Percentiles rank a stretch among this genome's conserved stretches.
These are phyloP conservation scores for Melanerpes aurifrons DNA, from an alignment of 2,113 vertebrate genomes.

Conservation along the genomic window DNA sequence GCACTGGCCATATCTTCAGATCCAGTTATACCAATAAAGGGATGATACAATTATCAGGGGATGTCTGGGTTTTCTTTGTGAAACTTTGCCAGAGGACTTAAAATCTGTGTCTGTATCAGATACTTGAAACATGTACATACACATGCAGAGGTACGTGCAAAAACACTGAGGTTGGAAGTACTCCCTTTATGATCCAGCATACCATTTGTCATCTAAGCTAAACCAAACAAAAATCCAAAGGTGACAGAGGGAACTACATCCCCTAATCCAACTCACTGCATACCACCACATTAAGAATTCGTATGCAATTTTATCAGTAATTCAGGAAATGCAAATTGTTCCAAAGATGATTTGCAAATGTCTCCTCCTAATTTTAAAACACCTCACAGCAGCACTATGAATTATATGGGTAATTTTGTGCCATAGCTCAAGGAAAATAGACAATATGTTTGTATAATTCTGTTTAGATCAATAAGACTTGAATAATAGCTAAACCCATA, in stretches of 20 bases:
- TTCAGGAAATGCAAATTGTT: background rate
- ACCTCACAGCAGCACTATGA: background rate
- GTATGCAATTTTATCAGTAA: background rate
- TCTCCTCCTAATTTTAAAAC: background rate
- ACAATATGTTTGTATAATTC: background rate
- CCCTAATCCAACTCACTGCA: background rate
- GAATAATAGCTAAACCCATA: conserved; percentile 27
- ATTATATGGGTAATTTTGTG: background rate
- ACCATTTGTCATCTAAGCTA: background rate
- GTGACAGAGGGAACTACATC: too few species aligned
- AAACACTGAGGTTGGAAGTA: background rate
- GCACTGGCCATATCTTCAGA: background rate
- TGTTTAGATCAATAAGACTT: conserved; percentile 31
- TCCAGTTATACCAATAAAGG: background rate
- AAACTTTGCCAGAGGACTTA: background rate
- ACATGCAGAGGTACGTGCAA: background rate
- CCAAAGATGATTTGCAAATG: background rate
- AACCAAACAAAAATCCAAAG: background rate
- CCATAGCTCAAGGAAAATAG: background rate
- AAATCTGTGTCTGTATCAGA: background rate
- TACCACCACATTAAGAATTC: background rate
- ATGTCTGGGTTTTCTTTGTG: background rate
- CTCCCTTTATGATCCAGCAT: too few species aligned
- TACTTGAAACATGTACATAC: background rate
- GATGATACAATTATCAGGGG: too few species aligned